A percentile compares a stretch with the other conserved stretches of the same genome.
Evolutionary conservation across 2,888 invertebrate genomes (phyloP).

Genomic region (Muschampia plurimacula): DNA sequence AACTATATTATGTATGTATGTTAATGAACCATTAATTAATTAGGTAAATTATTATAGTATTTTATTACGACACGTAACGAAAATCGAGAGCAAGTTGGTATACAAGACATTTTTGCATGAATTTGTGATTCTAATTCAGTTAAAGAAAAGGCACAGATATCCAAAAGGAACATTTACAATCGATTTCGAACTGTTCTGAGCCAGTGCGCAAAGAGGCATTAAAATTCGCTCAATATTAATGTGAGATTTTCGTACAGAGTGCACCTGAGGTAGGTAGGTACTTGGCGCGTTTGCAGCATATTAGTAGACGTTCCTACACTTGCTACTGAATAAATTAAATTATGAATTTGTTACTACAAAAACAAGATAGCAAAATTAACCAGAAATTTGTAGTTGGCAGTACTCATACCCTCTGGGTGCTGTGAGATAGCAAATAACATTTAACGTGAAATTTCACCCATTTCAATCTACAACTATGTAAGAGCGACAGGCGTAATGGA

Average conservation of each 20-base stretch:
- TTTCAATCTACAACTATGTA: conserved; percentile 29
- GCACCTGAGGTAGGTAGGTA: neutral
- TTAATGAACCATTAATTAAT: no score
- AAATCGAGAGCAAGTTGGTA: no score
- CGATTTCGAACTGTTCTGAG: neutral
- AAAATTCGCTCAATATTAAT: conserved; percentile 27
- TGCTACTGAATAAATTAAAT: conserved; percentile 17
- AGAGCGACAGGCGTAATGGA: conserved; percentile 17
- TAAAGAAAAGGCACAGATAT: neutral
- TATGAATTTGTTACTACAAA: neutral
- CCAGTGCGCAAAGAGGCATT: conserved; percentile 15
- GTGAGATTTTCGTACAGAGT: conserved; percentile 16
- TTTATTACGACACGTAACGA: no score
- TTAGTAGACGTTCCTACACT: neutral
- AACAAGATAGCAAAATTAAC: neutral
- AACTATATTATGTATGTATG: no score
- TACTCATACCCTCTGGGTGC: conserved; percentile 4
- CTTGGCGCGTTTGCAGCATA: conserved; percentile 17
- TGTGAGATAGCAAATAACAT: conserved; percentile 24
- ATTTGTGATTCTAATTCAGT: no score
- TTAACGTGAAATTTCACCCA: conserved; percentile 26
- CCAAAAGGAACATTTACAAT: neutral
- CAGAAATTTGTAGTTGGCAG: neutral
- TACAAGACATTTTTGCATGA: no score
- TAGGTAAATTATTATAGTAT: no score